These are phyloP conservation scores for Zaprionus gabonicus DNA, from an alignment of 1,140 invertebrate species.

Conservation along the genomic window DNA sequence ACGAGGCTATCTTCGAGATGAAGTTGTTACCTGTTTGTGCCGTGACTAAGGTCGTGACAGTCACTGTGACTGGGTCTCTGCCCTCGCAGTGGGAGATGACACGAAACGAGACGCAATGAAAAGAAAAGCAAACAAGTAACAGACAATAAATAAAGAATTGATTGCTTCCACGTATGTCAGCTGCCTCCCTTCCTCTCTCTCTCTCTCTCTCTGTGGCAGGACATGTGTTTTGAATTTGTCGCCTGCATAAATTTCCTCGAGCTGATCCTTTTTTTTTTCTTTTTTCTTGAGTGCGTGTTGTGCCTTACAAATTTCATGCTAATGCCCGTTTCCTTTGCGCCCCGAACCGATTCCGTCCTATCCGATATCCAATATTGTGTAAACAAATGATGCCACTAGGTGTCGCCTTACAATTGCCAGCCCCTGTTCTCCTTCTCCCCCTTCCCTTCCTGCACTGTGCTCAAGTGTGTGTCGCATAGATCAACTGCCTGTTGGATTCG, in stretches of 20 bases:
- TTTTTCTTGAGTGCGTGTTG: constrained; percentile 70
- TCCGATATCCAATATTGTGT: constrained; percentile 80
- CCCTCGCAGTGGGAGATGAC: constrained; percentile 47
- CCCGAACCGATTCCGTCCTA: constrained; percentile 18
- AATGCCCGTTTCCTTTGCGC: constrained; percentile 74
- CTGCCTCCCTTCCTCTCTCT: background rate
- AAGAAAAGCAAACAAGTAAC: constrained; percentile 66
- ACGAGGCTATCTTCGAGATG: constrained; percentile 65
- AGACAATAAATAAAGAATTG: constrained; percentile 81
- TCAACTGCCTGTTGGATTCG: constrained; percentile 75
- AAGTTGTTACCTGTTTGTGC: constrained; percentile 64
- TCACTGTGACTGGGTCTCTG: constrained; percentile 37
- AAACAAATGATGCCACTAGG: constrained; percentile 80
- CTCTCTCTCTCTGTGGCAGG: constrained; percentile 18
- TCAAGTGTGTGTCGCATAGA: constrained; percentile 66
- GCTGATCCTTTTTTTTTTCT: constrained; percentile 63
- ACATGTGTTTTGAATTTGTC: constrained; percentile 82
- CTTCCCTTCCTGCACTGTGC: background rate
- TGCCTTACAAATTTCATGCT: constrained; percentile 79
- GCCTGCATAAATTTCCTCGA: constrained; percentile 75
- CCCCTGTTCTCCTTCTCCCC: constrained; percentile 4
- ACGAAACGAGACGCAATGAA: constrained; percentile 28
- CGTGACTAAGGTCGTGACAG: constrained; percentile 27
- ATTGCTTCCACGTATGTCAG: constrained; percentile 53
- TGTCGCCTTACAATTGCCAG: constrained; percentile 71